Conservation (phyloP, 2,113 vertebrate genomes). For the Bufo gargarizans region DNA sequence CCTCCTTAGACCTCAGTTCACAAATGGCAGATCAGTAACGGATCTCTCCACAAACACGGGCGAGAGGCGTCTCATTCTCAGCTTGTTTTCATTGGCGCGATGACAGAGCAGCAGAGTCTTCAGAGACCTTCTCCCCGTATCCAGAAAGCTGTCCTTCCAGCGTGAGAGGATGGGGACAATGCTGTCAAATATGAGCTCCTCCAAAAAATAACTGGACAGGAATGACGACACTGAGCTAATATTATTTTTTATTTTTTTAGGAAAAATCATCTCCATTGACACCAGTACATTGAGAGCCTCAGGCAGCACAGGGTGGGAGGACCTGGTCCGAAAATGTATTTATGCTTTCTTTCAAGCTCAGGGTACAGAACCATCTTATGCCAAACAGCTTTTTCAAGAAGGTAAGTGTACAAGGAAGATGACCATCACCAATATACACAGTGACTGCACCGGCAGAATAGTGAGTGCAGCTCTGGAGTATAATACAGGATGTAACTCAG, state of each 20-base stretch:
- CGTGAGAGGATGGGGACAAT: no score
- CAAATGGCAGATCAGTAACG: slow-evolving; percentile 3
- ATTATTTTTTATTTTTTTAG: slow-evolving; percentile 67
- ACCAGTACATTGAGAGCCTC: slow-evolving; percentile 90
- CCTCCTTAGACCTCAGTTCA: neutral
- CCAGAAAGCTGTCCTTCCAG: neutral
- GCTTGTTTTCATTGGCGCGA: slow-evolving; percentile 23
- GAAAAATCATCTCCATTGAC: slow-evolving; percentile 98
- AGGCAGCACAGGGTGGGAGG: slow-evolving; percentile 93
- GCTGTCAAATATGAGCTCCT: neutral
- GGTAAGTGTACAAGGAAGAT: slow-evolving; percentile 70
- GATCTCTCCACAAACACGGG: neutral
- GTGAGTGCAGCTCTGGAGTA: no score
- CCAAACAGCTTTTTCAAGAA: slow-evolving; percentile 94
- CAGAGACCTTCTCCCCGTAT: slow-evolving; percentile 17
- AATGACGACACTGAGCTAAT: neutral
- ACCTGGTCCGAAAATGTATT: slow-evolving; percentile 95
- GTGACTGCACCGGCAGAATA: neutral
- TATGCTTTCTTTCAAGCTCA: slow-evolving; percentile 97
- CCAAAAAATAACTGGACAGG: neutral
- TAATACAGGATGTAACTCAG: no score
- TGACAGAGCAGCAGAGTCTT: slow-evolving; percentile 8
- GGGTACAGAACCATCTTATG: slow-evolving; percentile 90
- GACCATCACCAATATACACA: neutral
- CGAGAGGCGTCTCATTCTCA: neutral